A percentile compares a stretch with the other conserved stretches of the same genome.
phyloP scores from a whole-genome alignment of 2,797 vertebrate species.

The Tokudaia tokunoshimensis region DNA sequence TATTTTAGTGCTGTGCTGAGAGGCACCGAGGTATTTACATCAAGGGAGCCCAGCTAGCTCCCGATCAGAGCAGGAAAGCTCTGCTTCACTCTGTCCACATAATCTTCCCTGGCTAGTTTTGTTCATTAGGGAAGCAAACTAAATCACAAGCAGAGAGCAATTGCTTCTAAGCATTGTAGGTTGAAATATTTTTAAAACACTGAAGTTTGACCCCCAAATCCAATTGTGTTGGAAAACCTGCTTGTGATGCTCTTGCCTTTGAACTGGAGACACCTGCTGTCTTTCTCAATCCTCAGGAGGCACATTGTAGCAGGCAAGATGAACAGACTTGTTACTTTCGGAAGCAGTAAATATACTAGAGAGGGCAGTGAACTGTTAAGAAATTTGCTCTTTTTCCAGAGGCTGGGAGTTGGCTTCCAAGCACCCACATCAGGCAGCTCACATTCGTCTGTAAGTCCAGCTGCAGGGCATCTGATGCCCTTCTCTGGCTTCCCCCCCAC shows the following conservation, averaged over 20 bases:
- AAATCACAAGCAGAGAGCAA: neutral
- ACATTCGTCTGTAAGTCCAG: neutral
- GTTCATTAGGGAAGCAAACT: conserved; percentile 28
- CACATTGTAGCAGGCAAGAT: neutral
- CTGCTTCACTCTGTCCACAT: neutral
- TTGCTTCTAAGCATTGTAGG: conserved; percentile 3
- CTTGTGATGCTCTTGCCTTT: neutral
- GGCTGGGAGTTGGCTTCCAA: neutral
- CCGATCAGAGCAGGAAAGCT: neutral
- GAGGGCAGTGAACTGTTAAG: neutral
- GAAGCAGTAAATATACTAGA: neutral
- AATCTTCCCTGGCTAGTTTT: neutral
- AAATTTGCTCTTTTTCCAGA: neutral
- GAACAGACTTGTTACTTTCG: neutral
- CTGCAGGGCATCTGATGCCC: neutral
- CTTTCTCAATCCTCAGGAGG: too few relatives aligned
- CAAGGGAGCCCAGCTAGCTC: neutral
- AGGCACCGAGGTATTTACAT: neutral
- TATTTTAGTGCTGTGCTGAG: neutral
- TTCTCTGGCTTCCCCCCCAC: too few relatives aligned
- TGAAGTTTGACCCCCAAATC: neutral
- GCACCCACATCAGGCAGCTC: neutral
- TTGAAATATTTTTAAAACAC: conserved; percentile 46
- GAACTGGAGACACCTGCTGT: neutral
- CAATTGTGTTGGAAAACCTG: neutral